Base-by-base conservation (phyloP, 1,140 invertebrate genomes). In the Hypsibius dujardini region DNA sequence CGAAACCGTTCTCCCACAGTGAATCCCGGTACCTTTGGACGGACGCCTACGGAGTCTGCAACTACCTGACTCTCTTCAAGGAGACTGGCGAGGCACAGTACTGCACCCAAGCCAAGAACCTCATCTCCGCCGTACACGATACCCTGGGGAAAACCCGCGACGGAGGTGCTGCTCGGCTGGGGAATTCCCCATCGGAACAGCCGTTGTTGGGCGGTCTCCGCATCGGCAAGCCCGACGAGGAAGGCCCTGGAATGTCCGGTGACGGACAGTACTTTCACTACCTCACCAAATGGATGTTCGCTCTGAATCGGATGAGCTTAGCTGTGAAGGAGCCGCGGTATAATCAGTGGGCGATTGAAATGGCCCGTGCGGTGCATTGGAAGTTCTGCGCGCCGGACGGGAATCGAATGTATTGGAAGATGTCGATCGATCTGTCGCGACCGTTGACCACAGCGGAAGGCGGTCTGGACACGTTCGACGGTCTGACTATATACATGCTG, bases 241-340 rank as follows among this genome's bases (percentile, higher is more conserved):
- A 42, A 12, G 12, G 40, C 12, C 45, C 45, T 47, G 73, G 59
- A 60, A 28, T 46, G 12, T 71, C 72, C 56, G 3, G 73, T 28
- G 73, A 73, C 69, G 73, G 73, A 2, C 73, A 73, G 71, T 73
- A 73, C 69, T 73, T 71, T 47, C 73, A 73, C 60, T 73, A 73
- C 59, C 71, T 73, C n/a, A 73, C 73, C 2, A 73, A 73, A 56
- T 73, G 73, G 73, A 73, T 73, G 40, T 73, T 47, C 42, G 73
- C 73, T 15, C 67, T 73, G 14, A 67, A 70, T 50, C 73, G 70
- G 46, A 56, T 72, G 2, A 71, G 59, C 46, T 69, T 62, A 50
- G 50, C n/a, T 14, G 15, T 50, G 28, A 15, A 71, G 2, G 47
- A 73, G 47, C 72, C 72, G 14, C 47, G 46, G 40, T 72, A 69